Evolutionary conservation across 1,140 invertebrate species (phyloP).

Genomic region (Teleogryllus occipitalis): DNA sequence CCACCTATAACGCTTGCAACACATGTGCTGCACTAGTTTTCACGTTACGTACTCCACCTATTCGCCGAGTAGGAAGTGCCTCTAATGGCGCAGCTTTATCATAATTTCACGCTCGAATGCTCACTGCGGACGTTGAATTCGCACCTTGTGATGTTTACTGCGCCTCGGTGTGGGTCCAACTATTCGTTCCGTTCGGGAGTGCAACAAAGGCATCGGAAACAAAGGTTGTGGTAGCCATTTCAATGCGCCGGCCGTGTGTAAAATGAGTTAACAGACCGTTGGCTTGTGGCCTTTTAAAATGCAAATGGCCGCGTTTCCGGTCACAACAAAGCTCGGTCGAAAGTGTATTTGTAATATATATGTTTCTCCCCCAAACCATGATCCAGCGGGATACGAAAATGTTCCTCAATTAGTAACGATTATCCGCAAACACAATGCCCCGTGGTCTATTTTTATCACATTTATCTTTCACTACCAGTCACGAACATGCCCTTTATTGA

Average conservation of each 20-base stretch:
- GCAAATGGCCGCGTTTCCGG: not conserved
- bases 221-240: not conserved
- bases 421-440: not conserved
- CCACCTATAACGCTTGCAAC: no score
- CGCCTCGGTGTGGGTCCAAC: not conserved
- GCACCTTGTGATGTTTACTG: not conserved
- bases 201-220: not conserved
- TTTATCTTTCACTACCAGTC: not conserved
- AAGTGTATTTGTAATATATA: not conserved
- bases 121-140: not conserved
- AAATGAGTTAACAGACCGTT: constrained; percentile 4
- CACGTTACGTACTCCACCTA: no score
- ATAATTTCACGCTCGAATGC: not conserved
- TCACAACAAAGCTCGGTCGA: not conserved
- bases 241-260: not conserved
- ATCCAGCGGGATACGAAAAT: not conserved
- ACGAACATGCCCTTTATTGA: not conserved
- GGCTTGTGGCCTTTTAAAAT: not conserved
- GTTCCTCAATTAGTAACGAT: not conserved
- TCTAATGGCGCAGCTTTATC: not conserved
- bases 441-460: not conserved
- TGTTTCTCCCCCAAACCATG: not conserved
- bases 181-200: not conserved
- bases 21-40: no score
- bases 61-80: not conserved